Evolutionary conservation across 1,140 invertebrate genomes (phyloP).

Genomic region (honey bee (Apis mellifera)): Amel_HAv3.1 CM009934.2:13033501-13034000

Average conservation of each 20-base stretch:
- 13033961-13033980: constrained; percentile 10
- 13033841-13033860: neutral
- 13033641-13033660: constrained; percentile 33
- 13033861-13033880: neutral
- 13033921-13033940: constrained; percentile 6
- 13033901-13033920: neutral
- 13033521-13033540: constrained; percentile 87
- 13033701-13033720: constrained; percentile 57
- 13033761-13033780: constrained; percentile 16
- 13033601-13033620: constrained; percentile 7
- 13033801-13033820: constrained; percentile 33
- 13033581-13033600: constrained; percentile 81
- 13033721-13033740: constrained; percentile 59
- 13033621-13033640: neutral
- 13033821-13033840: neutral
- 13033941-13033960: neutral
- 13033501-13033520: constrained; percentile 87
- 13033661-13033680: constrained; percentile 52
- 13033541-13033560: constrained; percentile 90
- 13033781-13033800: constrained; percentile 8
- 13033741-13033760: constrained; percentile 59
- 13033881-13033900: neutral
- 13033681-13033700: constrained; percentile 54
- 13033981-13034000: neutral
- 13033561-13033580: constrained; percentile 90